Conservation (phyloP, 2,888 invertebrate genomes). For the Athetis lepigone region DNA sequence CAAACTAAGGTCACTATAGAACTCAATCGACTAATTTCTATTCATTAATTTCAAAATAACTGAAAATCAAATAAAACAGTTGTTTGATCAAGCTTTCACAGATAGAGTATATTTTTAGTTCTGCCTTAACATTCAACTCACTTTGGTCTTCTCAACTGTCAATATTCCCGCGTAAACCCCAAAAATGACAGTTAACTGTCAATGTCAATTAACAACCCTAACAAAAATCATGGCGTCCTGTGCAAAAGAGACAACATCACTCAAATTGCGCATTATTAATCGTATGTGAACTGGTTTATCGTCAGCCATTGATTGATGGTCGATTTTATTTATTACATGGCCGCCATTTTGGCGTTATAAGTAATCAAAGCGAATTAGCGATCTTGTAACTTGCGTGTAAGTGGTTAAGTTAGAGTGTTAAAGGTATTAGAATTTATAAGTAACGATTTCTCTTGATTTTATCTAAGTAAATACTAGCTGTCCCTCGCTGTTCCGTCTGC, state of each 20-base stretch:
- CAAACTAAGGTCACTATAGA: no score
- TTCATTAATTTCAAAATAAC: no score
- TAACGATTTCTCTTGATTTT: not conserved
- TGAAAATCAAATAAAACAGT: no score
- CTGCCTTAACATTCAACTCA: no score
- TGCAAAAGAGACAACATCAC: constrained; percentile 42
- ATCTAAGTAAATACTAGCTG: no score
- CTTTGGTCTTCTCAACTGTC: no score
- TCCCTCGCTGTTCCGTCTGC: no score
- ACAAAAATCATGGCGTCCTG: constrained; percentile 20
- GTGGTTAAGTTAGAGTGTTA: not conserved
- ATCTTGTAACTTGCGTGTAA: not conserved
- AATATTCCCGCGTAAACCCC: constrained; percentile 3
- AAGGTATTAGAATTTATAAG: not conserved
- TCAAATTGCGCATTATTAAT: constrained; percentile 28
- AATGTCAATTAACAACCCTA: constrained; percentile 23
- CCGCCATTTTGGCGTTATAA: constrained; percentile 45
- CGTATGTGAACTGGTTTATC: constrained; percentile 43
- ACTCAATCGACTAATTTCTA: no score
- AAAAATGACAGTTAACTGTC: constrained; percentile 16
- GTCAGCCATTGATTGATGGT: constrained; percentile 36
- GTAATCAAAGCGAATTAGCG: constrained; percentile 14
- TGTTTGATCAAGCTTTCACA: no score
- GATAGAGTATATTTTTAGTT: no score
- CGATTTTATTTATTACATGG: constrained; percentile 24